Evolutionary conservation across 2,113 vertebrate species (phyloP).

Genomic region (Bos indicus): DNA sequence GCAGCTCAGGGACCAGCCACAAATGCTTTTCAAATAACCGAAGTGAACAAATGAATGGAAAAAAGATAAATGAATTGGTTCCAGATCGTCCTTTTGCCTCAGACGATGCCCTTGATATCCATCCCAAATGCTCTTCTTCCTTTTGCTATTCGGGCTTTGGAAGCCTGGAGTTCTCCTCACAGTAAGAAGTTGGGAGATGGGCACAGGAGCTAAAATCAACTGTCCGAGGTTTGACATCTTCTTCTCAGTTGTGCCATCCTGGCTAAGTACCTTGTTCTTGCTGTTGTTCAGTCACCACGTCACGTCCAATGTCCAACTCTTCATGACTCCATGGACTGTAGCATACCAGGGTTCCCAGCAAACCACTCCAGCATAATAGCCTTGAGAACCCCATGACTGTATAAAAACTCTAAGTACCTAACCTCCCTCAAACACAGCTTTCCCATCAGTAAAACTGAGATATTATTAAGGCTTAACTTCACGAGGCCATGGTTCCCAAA

Average conservation of each 20-base stretch:
- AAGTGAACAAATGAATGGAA: neutral
- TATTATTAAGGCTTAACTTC: neutral
- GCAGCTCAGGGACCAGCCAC: neutral
- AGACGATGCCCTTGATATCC: accelerated
- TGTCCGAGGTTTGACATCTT: neutral
- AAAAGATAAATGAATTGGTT: neutral
- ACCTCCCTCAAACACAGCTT: neutral
- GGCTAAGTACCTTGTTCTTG: neutral
- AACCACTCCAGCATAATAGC: neutral
- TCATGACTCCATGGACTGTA: neutral
- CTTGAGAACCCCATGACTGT: neutral
- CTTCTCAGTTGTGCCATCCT: neutral
- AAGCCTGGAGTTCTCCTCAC: neutral
- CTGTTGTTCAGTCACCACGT: accelerated
- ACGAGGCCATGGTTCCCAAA: neutral
- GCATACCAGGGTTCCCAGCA: neutral
- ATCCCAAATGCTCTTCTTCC: neutral
- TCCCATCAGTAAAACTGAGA: neutral
- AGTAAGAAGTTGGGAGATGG: too few relatives aligned
- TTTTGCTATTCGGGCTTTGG: too few relatives aligned
- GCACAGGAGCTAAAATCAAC: neutral
- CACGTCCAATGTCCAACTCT: neutral
- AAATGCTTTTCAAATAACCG: neutral
- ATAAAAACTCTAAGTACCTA: neutral
- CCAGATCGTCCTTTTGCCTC: neutral